These are phyloP conservation scores for Tamandua tetradactyla DNA, from an alignment of 2,797 vertebrate genomes.

Conservation along the genomic window DNA sequence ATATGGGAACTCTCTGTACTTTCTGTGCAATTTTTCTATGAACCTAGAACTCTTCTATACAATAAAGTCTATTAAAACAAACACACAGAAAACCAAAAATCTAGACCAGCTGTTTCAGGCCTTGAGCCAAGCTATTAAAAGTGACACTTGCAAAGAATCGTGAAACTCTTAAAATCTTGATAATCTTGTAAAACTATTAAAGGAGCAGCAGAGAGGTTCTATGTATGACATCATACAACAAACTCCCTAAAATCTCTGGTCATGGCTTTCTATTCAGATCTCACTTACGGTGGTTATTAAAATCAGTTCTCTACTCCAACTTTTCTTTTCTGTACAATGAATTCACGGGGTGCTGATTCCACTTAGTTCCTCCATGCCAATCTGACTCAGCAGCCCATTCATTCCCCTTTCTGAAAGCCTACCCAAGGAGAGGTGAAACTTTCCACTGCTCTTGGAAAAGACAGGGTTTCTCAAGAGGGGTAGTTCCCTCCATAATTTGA, in stretches of 20 bases:
- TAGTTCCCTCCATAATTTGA: neutral
- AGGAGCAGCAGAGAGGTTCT: neutral
- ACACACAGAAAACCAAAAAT: neutral
- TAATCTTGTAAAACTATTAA: neutral
- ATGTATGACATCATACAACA: neutral
- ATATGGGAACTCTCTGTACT: too few relatives aligned
- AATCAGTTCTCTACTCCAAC: neutral
- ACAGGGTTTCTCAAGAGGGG: neutral
- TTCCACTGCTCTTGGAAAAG: neutral
- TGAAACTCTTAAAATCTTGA: neutral
- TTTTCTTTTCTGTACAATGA: neutral
- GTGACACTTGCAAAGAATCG: neutral
- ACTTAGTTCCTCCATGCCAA: neutral
- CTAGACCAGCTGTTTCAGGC: neutral
- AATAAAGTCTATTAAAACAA: too few relatives aligned
- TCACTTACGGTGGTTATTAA: neutral
- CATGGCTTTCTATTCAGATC: neutral
- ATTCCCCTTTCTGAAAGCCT: neutral
- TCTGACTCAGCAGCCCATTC: neutral
- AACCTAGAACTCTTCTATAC: too few relatives aligned
- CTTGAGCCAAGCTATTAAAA: neutral
- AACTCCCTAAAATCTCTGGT: neutral
- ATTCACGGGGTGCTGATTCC: neutral
- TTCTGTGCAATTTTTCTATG: too few relatives aligned
- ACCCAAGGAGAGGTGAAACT: neutral